Percentiles rank a stretch among this genome's conserved stretches.
phyloP scores from a whole-genome alignment of 2,113 vertebrate genomes.

The Syrrhaptes paradoxus region DNA sequence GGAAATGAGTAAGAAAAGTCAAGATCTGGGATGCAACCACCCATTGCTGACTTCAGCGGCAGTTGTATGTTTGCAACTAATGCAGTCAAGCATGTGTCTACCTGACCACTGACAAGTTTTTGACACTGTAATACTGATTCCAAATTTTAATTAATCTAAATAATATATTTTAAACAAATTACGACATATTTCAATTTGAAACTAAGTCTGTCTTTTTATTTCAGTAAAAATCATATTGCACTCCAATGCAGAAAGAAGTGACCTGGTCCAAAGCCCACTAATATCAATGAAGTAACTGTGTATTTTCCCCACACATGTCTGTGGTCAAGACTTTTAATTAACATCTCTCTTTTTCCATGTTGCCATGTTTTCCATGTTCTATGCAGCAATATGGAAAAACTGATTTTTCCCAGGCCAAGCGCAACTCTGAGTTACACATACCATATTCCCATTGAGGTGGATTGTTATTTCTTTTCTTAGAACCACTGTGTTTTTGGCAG shows the following conservation, averaged over 20 bases:
- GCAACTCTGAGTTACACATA: neutral
- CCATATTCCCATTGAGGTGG: neutral
- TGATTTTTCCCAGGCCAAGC: neutral
- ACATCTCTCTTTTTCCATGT: neutral
- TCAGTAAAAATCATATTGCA: neutral
- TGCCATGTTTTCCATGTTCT: neutral
- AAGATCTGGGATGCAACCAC: neutral
- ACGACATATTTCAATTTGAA: neutral
- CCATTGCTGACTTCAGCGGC: neutral
- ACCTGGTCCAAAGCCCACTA: neutral
- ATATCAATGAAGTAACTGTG: neutral
- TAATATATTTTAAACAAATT: neutral
- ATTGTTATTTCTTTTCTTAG: neutral
- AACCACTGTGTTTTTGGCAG: neutral
- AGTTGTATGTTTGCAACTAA: neutral
- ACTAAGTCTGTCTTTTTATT: neutral
- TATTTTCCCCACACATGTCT: neutral
- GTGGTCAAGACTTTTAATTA: neutral
- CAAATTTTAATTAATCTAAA: neutral
- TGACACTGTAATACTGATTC: neutral
- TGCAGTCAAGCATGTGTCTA: neutral
- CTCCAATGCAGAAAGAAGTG: neutral
- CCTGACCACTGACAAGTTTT: neutral
- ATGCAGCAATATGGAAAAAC: neutral
- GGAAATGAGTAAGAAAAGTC: neutral